Evolutionary conservation across 2,797 vertebrate species (phyloP), one percentile per base, ranked within the genome.

Genomic region (Cossypha caffra): DNA sequence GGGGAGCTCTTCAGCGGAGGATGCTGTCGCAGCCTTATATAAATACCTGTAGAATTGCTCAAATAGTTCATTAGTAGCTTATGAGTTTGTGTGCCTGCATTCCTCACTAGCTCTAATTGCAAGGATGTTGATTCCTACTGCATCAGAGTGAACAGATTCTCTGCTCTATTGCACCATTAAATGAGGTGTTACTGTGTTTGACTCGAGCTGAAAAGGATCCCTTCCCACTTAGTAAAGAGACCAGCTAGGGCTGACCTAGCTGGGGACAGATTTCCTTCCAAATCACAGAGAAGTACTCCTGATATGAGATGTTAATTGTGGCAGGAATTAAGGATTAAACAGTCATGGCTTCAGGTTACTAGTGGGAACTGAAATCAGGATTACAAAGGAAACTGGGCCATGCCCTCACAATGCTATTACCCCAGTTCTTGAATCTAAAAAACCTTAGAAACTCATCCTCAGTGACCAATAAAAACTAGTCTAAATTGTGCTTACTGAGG

Each of bases 381-480:
- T 97, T 97, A 97, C 95, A 96, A 93, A 96, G 94, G 95, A 97
- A 97, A 97, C 86, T 95, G 96, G 96, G 95, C 92, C 97, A 97
- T 97, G 97, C 94, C 95, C 96, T 97, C 90, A 73, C 96, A 96
- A 97, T 96, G 97, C 96, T 97, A 97, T 97, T 97, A 96, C 94
- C 97, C 97, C 96, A 97, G 89, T 97, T 97, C 96, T 80, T 47
- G 95, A 91, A 87, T 94, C 95, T 96, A 95, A 93, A 92, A 93
- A 94, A 89, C 90, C 95, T 97, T 86, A 91, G 96, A 96, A 97
- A 96, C 96, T 97, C 95, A 95, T 96, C 97, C 96, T 97, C 6
- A 5, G 97, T 97, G 96, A 91, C 96, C 95, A 97, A 97, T 97
- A 97, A 97, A 97, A 97, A 90, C 69, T 16, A 88, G 89, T 45